Base-by-base conservation (phyloP, 30 jellyfish, hydroid and myxozoan species). In the Morbakka virulenta region DNA sequence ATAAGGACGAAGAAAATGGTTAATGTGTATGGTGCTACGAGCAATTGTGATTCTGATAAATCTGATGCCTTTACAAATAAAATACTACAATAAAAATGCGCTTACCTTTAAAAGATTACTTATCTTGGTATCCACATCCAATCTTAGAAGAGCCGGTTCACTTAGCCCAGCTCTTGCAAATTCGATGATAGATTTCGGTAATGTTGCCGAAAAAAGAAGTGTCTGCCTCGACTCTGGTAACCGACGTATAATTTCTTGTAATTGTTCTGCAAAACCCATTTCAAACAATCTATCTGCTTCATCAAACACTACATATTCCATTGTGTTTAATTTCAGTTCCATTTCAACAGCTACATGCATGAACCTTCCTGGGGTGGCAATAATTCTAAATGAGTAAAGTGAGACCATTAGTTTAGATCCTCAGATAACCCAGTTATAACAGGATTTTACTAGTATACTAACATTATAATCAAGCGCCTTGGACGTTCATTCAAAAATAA, bases 281-380 rank as follows among this genome's bases (percentile, higher is more conserved):
- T 94, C 99, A 67, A 87, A 94, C 65, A 94, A 69, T 51, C 99
- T 86, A 81, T 94, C 99, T 4, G 99, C 99, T 57, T 94, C 99
- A 34, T 94, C 99, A 67, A 94, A 94, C 34, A 94, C 97, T 24
- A 89, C 95, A 75, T 81, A 86, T 49, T 94, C 99, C 12, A 87
- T 74, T 28, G 82, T 66, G 28, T 86, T 82, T 57, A 94, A 62
- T 65, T 87, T 87, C 57, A 88, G 27, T 20, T 83, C 89, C 99
- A 94, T 94, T 63, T 94, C 99, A 25, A 87, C 97, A 2, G 87
- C 82, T 33, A 94, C 48, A 69, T 94, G 99, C 23, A 87, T 87
- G 51, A 94, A 82, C 33, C 99, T 88, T 1, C 99, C 99, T 35
- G 99, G 99, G 6, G 99, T 94, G 3, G 95, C 99, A 50, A 94